A percentile compares a stretch with the other conserved stretches of the same genome.
Conservation (phyloP, 2,113 vertebrate genomes). For the Engystomops pustulosus region DNA sequence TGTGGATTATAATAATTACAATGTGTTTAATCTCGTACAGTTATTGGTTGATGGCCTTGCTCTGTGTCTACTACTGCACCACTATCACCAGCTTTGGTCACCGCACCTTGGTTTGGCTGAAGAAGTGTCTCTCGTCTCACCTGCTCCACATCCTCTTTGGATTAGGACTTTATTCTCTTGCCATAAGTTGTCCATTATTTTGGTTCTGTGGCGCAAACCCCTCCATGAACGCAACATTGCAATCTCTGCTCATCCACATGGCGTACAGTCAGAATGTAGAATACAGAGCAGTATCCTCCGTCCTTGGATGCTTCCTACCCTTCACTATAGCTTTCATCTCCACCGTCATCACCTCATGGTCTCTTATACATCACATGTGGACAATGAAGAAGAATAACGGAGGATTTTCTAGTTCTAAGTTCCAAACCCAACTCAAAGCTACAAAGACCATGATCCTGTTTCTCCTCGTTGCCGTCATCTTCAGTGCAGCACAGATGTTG, state of each 20-base stretch:
- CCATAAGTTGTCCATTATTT: background rate
- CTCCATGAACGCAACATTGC: background rate
- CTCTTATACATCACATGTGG: background rate
- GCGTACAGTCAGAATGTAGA: background rate
- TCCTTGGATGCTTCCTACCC: background rate
- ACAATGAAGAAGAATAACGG: background rate
- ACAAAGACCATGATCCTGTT: background rate
- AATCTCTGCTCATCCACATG: background rate
- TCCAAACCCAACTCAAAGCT: background rate
- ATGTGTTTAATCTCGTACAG: background rate
- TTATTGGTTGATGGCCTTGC: background rate
- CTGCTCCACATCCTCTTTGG: background rate
- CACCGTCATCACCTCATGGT: background rate
- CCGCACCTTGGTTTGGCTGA: background rate
- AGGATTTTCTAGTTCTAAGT: background rate
- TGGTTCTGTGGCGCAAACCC: background rate
- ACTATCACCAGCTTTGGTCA: background rate
- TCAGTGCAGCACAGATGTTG: background rate
- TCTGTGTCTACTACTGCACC: constrained; percentile 19
- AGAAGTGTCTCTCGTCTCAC: background rate
- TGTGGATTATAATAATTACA: background rate
- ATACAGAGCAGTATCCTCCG: background rate
- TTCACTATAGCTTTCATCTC: background rate
- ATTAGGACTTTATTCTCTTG: background rate
- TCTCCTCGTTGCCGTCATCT: background rate